Conservation (phyloP, 2,888 invertebrate genomes). For the Dolichomitus sp. region DNA sequence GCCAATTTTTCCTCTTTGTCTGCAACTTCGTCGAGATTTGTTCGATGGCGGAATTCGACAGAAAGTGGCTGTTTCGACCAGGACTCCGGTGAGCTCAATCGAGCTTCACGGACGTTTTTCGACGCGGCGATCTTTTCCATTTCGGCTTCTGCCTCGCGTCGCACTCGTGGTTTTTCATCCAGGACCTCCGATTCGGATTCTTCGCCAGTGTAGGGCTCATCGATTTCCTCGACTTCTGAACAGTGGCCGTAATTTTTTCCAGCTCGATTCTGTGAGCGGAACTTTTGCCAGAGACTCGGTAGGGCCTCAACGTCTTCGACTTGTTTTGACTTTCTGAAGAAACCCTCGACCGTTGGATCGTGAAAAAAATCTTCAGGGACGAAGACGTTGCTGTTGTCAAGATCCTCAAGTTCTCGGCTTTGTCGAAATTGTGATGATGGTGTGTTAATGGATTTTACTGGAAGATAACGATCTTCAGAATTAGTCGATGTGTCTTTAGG, state of each 20-base stretch:
- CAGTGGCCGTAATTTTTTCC: conserved; percentile 56
- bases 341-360: conserved; percentile 61
- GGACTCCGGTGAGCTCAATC: conserved; percentile 77
- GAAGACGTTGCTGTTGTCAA: conserved; percentile 40
- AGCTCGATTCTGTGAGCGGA: conserved; percentile 40
- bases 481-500: conserved; percentile 4
- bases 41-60: conserved; percentile 79
- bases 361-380: conserved; percentile 55
- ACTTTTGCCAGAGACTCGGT: conserved; percentile 60
- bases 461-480: background rate
- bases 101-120: conserved; percentile 78
- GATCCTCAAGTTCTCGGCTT: conserved; percentile 65
- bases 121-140: conserved; percentile 79
- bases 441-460: background rate
- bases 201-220: background rate
- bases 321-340: conserved; percentile 46
- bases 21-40: conserved; percentile 69
- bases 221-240: conserved; percentile 57
- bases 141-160: conserved; percentile 69
- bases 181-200: conserved; percentile 5
- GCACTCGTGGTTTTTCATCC: conserved; percentile 64
- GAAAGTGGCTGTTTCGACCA: conserved; percentile 82
- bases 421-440: conserved; percentile 8
- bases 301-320: conserved; percentile 67
- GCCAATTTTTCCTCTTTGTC: conserved; percentile 68